Evolutionary conservation across 2,113 vertebrate species (phyloP).

Genomic region (Pterocles orientalis): DNA sequence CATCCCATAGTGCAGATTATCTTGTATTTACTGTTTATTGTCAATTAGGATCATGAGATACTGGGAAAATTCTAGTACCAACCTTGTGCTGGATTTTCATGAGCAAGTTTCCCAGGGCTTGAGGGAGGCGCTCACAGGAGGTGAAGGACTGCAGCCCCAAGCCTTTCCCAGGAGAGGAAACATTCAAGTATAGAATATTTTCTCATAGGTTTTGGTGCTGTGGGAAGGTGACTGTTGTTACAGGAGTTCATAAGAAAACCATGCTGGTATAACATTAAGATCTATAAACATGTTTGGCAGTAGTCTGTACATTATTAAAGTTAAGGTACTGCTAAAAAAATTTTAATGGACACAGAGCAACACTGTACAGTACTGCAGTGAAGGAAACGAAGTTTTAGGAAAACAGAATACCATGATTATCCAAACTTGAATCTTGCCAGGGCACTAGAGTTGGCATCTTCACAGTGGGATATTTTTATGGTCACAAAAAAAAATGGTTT

Average conservation of each 20-base stretch:
- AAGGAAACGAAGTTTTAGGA: not conserved
- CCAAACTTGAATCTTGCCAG: not conserved
- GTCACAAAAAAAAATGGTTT: not conserved
- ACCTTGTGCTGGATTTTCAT: not conserved
- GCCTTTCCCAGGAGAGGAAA: not conserved
- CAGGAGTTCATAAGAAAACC: not conserved
- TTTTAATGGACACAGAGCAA: not conserved
- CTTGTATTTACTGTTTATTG: rapidly evolving
- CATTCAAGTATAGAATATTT: not conserved
- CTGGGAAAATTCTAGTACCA: not conserved
- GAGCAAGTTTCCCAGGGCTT: not conserved
- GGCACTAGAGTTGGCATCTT: not conserved
- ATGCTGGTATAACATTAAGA: not conserved
- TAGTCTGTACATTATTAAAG: not conserved
- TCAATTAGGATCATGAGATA: not conserved
- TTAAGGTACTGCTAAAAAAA: not conserved
- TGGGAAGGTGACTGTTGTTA: not conserved
- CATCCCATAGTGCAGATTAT: not conserved
- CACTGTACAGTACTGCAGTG: not conserved
- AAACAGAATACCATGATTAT: not conserved
- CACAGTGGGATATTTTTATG: not conserved
- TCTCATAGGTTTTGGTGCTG: not conserved
- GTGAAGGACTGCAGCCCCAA: rapidly evolving
- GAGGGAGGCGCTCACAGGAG: rapidly evolving
- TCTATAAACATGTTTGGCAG: not conserved